Evolutionary conservation across 2,888 invertebrate genomes (phyloP).

Genomic region (Dryococelus australis): DNA sequence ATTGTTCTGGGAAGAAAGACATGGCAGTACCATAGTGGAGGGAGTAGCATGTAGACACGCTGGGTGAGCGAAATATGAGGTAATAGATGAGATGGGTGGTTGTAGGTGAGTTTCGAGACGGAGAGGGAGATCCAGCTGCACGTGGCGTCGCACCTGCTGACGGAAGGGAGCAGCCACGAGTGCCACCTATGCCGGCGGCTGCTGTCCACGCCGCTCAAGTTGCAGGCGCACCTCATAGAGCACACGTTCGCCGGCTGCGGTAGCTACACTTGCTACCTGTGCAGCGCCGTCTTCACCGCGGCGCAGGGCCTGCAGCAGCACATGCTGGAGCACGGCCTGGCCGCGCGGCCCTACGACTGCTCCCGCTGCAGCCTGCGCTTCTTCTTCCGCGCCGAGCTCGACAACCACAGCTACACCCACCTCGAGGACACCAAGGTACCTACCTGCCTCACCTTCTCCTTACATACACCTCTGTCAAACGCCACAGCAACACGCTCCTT

Average conservation of each 20-base stretch:
- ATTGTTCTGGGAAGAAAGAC: too few relatives aligned
- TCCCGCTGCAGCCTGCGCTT: constrained; percentile 82
- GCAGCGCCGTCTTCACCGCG: constrained; percentile 86
- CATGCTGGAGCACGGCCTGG: constrained; percentile 81
- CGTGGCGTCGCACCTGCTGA: constrained; percentile 64
- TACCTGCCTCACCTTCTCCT: background rate
- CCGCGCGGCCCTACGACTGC: constrained; percentile 86
- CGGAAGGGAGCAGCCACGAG: constrained; percentile 67
- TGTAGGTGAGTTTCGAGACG: constrained; percentile 64
- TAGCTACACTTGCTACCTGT: constrained; percentile 85
- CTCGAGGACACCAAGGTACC: constrained; percentile 44
- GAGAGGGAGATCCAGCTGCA: constrained; percentile 71
- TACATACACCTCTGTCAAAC: too few relatives aligned
- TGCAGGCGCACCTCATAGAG: constrained; percentile 90
- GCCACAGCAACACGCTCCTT: constrained; percentile 66
- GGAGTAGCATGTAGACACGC: too few relatives aligned
- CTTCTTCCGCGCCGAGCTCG: constrained; percentile 90
- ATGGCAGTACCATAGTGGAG: too few relatives aligned
- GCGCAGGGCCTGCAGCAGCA: constrained; percentile 79
- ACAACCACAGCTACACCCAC: constrained; percentile 73
- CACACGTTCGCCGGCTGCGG: constrained; percentile 90
- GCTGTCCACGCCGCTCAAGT: constrained; percentile 78
- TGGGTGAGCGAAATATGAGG: too few relatives aligned
- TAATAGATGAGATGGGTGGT: too few relatives aligned
- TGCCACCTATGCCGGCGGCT: constrained; percentile 84